These are phyloP conservation scores for Tinea trinotella DNA, from an alignment of 2,888 invertebrate species.

Conservation along the genomic window DNA sequence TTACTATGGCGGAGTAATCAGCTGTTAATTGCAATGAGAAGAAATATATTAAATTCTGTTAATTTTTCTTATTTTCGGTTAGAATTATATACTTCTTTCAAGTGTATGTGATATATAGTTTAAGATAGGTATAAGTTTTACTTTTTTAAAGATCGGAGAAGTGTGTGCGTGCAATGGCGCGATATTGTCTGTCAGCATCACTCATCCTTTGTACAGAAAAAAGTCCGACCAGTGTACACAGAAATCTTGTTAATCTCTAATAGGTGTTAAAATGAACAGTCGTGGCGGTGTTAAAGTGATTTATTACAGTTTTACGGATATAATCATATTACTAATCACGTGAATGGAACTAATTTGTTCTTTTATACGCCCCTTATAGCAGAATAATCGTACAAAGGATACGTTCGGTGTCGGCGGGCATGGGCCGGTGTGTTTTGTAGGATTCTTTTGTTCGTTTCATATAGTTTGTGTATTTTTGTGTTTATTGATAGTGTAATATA, in stretches of 20 bases:
- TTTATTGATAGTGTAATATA: conserved; percentile 25
- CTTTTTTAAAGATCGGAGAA: background rate
- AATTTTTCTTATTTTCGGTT: background rate
- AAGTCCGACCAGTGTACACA: conserved; percentile 37
- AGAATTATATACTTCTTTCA: background rate
- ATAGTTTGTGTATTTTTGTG: conserved; percentile 31
- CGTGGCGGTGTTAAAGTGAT: conserved; percentile 7
- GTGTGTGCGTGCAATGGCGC: conserved; percentile 50
- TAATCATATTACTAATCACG: conserved; percentile 1
- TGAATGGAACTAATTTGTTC: conserved; percentile 22
- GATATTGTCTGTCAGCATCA: conserved; percentile 63
- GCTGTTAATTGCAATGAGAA: conserved; percentile 11
- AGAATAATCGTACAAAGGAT: conserved; percentile 51
- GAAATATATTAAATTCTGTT: background rate
- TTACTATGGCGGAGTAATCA: conserved; percentile 14
- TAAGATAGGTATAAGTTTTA: background rate
- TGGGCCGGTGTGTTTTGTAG: conserved; percentile 31
- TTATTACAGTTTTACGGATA: background rate
- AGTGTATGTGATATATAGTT: background rate
- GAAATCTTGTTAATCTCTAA: conserved; percentile 8
- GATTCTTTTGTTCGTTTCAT: conserved; percentile 24
- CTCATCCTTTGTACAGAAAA: conserved; percentile 63
- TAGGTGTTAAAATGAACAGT: conserved; percentile 6
- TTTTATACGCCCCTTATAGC: conserved; percentile 39
- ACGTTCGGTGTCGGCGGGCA: conserved; percentile 53